Evolutionary conservation across 2,888 invertebrate species (phyloP).

Genomic region (Drosophila flavopinicola): DNA sequence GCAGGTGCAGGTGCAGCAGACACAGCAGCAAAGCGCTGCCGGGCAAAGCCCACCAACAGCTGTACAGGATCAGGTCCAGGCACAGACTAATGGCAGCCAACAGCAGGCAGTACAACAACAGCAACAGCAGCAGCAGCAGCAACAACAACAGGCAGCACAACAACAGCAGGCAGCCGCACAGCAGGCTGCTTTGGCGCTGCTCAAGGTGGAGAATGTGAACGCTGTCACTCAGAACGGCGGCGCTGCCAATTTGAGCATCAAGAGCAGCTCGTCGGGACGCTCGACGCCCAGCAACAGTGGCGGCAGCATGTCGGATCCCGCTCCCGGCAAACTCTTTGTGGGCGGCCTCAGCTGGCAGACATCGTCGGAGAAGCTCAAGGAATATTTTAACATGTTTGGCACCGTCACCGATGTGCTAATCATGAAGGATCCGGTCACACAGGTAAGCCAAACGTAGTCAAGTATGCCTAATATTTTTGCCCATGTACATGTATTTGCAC

Average conservation of each 20-base stretch:
- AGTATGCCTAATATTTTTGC: slow-evolving; percentile 30
- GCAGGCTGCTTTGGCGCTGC: slow-evolving; percentile 66
- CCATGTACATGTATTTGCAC: slow-evolving; percentile 12
- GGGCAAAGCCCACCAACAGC: slow-evolving; percentile 42
- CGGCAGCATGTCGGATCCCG: slow-evolving; percentile 86
- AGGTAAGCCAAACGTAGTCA: slow-evolving; percentile 87
- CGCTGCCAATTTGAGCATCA: slow-evolving; percentile 70
- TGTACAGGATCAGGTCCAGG: slow-evolving; percentile 54
- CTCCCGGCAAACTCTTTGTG: slow-evolving; percentile 94
- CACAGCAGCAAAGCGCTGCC: slow-evolving; percentile 48
- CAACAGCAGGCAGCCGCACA: slow-evolving; percentile 58
- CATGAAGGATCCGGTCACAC: slow-evolving; percentile 97
- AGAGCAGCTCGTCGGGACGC: slow-evolving; percentile 89
- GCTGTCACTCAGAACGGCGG: slow-evolving; percentile 54
- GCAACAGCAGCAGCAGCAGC: slow-evolving; percentile 66
- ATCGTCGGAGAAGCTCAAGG: slow-evolving; percentile 94
- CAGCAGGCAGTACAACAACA: slow-evolving; percentile 69
- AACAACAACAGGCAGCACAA: slow-evolving; percentile 43
- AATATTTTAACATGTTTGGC: slow-evolving; percentile 96
- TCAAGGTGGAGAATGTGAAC: slow-evolving; percentile 65
- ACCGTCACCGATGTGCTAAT: slow-evolving; percentile 95
- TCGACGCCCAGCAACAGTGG: slow-evolving; percentile 89
- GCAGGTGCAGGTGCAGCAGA: slow-evolving; percentile 77
- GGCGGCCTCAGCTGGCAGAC: slow-evolving; percentile 97
- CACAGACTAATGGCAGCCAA: slow-evolving; percentile 44